Conservation (phyloP, 64 coral and sea anemone species). For the Actinia equina region DNA sequence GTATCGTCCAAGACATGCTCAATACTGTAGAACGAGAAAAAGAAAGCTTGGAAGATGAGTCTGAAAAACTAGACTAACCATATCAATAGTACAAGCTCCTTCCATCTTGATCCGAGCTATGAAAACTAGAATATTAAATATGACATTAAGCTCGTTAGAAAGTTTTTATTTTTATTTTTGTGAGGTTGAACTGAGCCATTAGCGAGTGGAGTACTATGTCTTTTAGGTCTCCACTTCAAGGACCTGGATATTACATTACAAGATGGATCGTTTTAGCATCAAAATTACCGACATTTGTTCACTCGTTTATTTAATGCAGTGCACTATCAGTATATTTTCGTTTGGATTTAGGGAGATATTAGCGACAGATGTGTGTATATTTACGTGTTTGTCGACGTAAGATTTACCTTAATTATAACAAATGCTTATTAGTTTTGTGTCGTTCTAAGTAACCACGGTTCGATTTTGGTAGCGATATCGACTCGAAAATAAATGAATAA, state of each 20-base stretch:
- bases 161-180: not conserved
- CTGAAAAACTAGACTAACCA: not conserved
- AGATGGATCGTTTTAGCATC: not conserved
- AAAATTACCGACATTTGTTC: not conserved
- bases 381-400: not conserved
- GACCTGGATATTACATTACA: not conserved
- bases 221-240: not conserved
- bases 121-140: not conserved
- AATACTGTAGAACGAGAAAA: constrained; percentile 69
- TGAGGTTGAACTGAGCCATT: not conserved
- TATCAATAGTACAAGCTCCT: not conserved
- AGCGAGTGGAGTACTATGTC: not conserved
- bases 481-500: not conserved
- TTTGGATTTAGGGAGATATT: not conserved
- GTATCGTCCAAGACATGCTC: constrained; percentile 76
- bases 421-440: not conserved
- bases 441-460: not conserved
- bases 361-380: not conserved
- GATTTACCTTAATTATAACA: not conserved
- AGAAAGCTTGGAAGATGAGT: constrained; percentile 42
- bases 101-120: too few species aligned
- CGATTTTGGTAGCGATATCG: not conserved
- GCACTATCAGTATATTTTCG: not conserved
- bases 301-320: not conserved
- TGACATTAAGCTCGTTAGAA: not conserved